phyloP scores from a whole-genome alignment of 2,113 vertebrate species.

The Corythoichthys haematopterus region DNA sequence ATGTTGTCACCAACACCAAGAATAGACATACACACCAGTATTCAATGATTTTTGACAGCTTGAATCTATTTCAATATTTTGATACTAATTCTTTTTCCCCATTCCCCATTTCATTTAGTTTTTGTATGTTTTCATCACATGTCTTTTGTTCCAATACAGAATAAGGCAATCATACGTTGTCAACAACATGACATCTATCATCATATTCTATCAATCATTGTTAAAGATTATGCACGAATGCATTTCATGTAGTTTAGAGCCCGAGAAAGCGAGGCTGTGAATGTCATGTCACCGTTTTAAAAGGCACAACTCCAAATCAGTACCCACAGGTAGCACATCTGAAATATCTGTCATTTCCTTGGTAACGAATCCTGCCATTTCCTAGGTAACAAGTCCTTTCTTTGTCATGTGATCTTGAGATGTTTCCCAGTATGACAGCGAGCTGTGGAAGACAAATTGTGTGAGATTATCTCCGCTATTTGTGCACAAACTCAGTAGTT shows the following conservation, averaged over 20 bases:
- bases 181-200: background rate
- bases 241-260: background rate
- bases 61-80: background rate
- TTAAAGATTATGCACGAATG: background rate
- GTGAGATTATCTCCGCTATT: slow-evolving; percentile 19
- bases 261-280: background rate
- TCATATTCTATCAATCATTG: background rate
- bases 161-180: too few relatives aligned
- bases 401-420: slow-evolving; percentile 9
- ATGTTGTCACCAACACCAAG: background rate
- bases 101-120: too few relatives aligned
- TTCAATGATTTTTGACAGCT: background rate
- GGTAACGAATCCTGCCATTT: background rate
- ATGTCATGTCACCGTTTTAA: background rate
- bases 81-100: background rate
- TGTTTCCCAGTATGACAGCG: slow-evolving; percentile 3
- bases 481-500: slow-evolving; percentile 23
- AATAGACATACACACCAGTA: background rate
- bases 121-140: too few relatives aligned
- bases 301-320: background rate
- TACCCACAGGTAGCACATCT: background rate
- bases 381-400: background rate
- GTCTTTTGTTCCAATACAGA: too few relatives aligned
- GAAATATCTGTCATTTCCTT: background rate
- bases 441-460: slow-evolving; percentile 8